Base-by-base conservation (phyloP, 2,797 vertebrate genomes). In the Acanthopagrus latus region DNA sequence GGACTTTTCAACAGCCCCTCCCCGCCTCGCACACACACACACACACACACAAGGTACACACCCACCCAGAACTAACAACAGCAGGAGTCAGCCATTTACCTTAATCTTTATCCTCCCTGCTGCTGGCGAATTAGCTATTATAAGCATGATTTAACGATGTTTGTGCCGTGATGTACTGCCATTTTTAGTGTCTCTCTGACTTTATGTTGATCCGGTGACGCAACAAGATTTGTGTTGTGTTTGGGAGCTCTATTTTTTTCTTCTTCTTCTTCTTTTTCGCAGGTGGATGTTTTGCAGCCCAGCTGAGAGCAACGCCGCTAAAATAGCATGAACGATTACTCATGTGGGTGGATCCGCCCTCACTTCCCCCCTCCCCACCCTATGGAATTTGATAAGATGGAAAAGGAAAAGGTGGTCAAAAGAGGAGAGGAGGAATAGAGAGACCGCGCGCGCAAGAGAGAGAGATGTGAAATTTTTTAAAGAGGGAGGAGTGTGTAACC, bases 301-400 rank as follows among this genome's bases (percentile, higher is more conserved):
- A 78, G 73, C 82, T 76, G 82, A 82, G 80, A 89, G 79, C 83
- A 82, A 69, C 84, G 52, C 9, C 38, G 78, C 88, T 88, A 87
- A 89, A 91, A 91, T 87, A 93, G 90, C 88, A 89, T 88, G 86
- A 93, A 85, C 84, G 88, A 93, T 93, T 87, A 86, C 83, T 88
- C 67, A 75, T 85, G 90, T 91, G 90, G 94, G 90, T 78, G 90
- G 87, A 92, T 91, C 84, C 84, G 73, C 65, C 67, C 81, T 78
- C 82, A 74, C 82, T 84, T 81, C 79, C 83, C 88, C 78, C 88
- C 78, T 88, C 83, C 86, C 85, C 83, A 86, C 83, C 86, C 86
- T 79, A 62, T 89, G 87, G 88, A 92, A 94, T 92, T 85, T 89
- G 90, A 92, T 88, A 86, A 92, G 89, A 93, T 80, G 82, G 81